Percentiles rank a stretch among this genome's conserved stretches.
phyloP scores from a whole-genome alignment of 2,113 vertebrate species.

The Ranitomeya variabilis region DNA sequence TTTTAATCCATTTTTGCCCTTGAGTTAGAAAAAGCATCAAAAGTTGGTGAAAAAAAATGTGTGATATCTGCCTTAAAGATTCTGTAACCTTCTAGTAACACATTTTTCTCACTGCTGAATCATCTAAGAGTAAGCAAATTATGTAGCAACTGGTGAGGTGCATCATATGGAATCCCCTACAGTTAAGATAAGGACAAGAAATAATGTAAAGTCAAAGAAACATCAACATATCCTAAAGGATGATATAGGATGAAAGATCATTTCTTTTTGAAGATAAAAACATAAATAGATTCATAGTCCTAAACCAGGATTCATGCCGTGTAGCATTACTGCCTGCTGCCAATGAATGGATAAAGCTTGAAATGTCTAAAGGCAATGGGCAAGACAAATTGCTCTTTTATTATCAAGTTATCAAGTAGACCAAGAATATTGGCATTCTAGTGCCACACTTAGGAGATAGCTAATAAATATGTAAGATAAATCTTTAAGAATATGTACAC shows the following conservation, averaged over 20 bases:
- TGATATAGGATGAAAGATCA: background rate
- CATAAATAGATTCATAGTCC: background rate
- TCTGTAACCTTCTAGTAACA: background rate
- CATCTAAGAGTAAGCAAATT: background rate
- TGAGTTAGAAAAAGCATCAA: too few species aligned
- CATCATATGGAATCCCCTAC: background rate
- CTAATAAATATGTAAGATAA: too few species aligned
- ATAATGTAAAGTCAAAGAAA: background rate
- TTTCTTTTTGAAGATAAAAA: conserved; percentile 16
- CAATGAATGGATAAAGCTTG: background rate
- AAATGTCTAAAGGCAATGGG: background rate
- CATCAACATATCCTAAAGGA: background rate
- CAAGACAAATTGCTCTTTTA: background rate
- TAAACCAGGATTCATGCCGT: background rate
- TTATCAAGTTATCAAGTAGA: too few species aligned
- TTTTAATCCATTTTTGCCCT: too few species aligned
- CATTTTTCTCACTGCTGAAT: background rate
- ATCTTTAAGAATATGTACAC: too few species aligned
- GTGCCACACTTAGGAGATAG: too few species aligned
- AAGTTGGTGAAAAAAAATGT: too few species aligned
- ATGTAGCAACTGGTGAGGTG: background rate
- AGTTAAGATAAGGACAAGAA: background rate
- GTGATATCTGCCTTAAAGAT: too few species aligned
- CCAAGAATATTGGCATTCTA: too few species aligned
- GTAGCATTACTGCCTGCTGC: background rate